Percentiles rank a stretch among this genome's conserved stretches.
phyloP scores from a whole-genome alignment of 2,797 vertebrate genomes.

The Silurus aristotelis region DNA sequence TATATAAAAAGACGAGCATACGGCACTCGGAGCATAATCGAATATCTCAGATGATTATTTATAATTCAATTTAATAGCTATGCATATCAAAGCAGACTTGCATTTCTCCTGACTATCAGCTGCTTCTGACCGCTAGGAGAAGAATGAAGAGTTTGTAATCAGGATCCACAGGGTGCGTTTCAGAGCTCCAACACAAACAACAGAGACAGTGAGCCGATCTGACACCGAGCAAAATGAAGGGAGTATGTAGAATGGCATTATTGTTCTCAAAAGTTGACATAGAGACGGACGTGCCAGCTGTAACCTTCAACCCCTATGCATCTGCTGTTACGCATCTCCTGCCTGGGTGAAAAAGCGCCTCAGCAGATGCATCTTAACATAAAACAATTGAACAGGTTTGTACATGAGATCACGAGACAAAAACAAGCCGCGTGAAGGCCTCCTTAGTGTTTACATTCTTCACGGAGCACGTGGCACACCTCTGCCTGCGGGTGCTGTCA shows the following conservation, averaged over 20 bases:
- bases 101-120: slow-evolving; percentile 6
- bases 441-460: slow-evolving; percentile 32
- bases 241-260: slow-evolving; percentile 24
- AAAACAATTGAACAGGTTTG: not conserved
- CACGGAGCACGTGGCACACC: not conserved
- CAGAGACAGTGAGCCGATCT: slow-evolving; percentile 4
- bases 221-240: not conserved
- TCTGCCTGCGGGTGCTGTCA: slow-evolving; percentile 10
- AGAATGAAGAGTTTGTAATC: slow-evolving; percentile 40
- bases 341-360: slow-evolving; percentile 4
- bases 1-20: not conserved
- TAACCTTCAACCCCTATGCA: slow-evolving; percentile 15
- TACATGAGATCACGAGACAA: not conserved
- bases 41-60: not conserved
- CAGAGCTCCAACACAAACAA: slow-evolving; percentile 33
- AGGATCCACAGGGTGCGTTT: slow-evolving; percentile 38
- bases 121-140: slow-evolving; percentile 17
- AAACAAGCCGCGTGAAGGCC: not conserved
- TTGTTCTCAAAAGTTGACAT: slow-evolving; percentile 13
- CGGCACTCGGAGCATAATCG: not conserved
- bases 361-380: not conserved
- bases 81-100: not conserved
- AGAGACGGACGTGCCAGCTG: slow-evolving; percentile 11
- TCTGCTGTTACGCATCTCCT: not conserved
- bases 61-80: not conserved